A percentile compares a stretch with the other conserved stretches of the same genome.
Evolutionary conservation across 2,113 vertebrate species (phyloP).

Genomic region (rat (Rattus norvegicus)): GRCr8 NC_086025.1:67347501-67348000

Average conservation of each 20-base stretch:
- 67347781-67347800: background rate
- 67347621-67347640: background rate
- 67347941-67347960: background rate
- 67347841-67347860: background rate
- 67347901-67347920: background rate
- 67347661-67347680: background rate
- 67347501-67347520: background rate
- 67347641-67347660: background rate
- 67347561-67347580: conserved; percentile 9
- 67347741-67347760: background rate
- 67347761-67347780: background rate
- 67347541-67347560: background rate
- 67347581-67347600: background rate
- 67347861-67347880: background rate
- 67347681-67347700: background rate
- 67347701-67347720: background rate
- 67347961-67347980: background rate
- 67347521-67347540: background rate
- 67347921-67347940: background rate
- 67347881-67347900: background rate
- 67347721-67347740: background rate
- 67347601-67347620: too few species aligned
- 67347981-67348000: background rate
- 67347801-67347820: background rate
- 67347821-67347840: background rate